Evolutionary conservation across 2,888 invertebrate genomes (phyloP).

Genomic region (Halictus ligatus): DNA sequence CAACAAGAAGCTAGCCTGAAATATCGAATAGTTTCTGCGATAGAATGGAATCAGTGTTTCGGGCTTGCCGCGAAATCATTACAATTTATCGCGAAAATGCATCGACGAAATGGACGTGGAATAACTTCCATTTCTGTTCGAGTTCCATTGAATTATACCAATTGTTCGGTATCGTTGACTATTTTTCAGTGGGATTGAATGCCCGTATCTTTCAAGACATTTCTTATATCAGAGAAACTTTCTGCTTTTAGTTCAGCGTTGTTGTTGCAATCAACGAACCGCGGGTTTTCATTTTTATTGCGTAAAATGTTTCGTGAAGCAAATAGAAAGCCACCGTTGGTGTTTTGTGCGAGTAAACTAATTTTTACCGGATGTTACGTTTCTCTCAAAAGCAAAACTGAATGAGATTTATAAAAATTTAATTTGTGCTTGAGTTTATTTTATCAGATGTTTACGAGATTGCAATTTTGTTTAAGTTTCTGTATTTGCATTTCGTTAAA

Average conservation of each 20-base stretch:
- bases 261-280: not conserved
- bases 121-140: slow-evolving; percentile 25
- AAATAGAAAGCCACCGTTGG: not conserved
- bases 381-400: not conserved
- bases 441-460: not conserved
- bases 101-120: slow-evolving; percentile 22
- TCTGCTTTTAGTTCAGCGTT: not conserved
- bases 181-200: not conserved
- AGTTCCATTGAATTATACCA: slow-evolving; percentile 35
- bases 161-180: slow-evolving; percentile 35
- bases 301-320: not conserved
- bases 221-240: not conserved
- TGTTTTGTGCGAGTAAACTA: not conserved
- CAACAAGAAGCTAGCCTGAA: slow-evolving; percentile 6
- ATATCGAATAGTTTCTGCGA: slow-evolving; percentile 8
- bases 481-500: not conserved
- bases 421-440: not conserved
- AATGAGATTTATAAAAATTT: not conserved
- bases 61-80: slow-evolving; percentile 13
- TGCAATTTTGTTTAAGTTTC: not conserved
- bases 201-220: not conserved
- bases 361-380: not conserved
- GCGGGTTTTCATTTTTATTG: not conserved
- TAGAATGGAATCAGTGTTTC: slow-evolving; percentile 32
- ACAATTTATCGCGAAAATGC: slow-evolving; percentile 25